Evolutionary conservation across 2,888 invertebrate species (phyloP).

Genomic region (Ypsolopha scabrella): DNA sequence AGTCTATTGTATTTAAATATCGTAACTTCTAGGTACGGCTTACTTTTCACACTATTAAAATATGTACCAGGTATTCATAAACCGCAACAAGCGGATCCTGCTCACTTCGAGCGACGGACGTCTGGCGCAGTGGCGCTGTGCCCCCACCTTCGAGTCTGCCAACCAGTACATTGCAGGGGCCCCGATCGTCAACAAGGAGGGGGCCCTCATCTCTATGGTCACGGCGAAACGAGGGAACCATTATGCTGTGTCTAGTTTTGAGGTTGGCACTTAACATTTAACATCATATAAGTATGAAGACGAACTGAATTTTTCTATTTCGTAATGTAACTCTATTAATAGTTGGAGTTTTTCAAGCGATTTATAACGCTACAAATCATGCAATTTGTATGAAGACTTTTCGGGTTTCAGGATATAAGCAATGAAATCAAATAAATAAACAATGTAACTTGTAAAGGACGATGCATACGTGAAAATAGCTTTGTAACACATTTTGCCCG

Average conservation of each 20-base stretch:
- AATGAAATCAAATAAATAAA: no score
- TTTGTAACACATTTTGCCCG: no score
- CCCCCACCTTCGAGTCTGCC: slow-evolving; percentile 54
- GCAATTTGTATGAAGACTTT: no score
- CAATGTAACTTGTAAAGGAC: no score
- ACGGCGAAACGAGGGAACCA: slow-evolving; percentile 45
- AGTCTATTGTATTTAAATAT: no score
- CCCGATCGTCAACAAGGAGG: slow-evolving; percentile 38
- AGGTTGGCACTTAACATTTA: slow-evolving; percentile 22
- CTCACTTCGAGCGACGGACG: slow-evolving; percentile 42
- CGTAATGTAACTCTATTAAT: no score
- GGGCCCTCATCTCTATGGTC: slow-evolving; percentile 44
- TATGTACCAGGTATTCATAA: slow-evolving; percentile 46
- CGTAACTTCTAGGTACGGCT: not conserved
- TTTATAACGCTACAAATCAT: not conserved
- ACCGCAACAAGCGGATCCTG: slow-evolving; percentile 49
- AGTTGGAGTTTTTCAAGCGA: not conserved
- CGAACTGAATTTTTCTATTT: no score
- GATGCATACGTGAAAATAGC: no score
- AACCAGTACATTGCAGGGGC: slow-evolving; percentile 46
- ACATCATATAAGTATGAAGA: not conserved
- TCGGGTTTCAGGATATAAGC: no score
- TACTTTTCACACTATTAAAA: not conserved
- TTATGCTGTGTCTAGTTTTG: slow-evolving; percentile 51
- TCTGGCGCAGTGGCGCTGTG: slow-evolving; percentile 54